Percentiles rank a stretch among this genome's conserved stretches.
Evolutionary conservation across 2,113 vertebrate genomes (phyloP).

Genomic region (Leucosticte australis): DNA sequence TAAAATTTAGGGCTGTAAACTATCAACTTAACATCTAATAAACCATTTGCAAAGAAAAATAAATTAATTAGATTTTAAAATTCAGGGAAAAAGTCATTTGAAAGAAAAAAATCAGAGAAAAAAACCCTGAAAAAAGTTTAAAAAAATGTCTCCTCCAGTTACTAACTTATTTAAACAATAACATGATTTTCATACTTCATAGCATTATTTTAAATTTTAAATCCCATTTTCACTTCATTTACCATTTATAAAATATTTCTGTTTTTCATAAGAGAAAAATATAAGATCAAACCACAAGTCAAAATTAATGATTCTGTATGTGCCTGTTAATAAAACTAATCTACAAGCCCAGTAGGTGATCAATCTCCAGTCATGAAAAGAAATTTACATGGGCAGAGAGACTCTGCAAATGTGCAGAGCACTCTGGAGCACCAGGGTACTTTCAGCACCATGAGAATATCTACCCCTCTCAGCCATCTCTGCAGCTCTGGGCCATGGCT

Average conservation of each 20-base stretch:
- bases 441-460: background rate
- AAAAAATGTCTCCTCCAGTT: background rate
- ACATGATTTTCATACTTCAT: background rate
- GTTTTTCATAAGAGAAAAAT: background rate
- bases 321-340: background rate
- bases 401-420: background rate
- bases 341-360: background rate
- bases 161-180: background rate
- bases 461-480: too few relatives aligned
- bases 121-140: background rate
- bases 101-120: background rate
- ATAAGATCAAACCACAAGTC: background rate
- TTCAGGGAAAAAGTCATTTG: background rate
- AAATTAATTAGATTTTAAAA: background rate
- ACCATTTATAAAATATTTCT: background rate
- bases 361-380: background rate
- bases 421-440: fast-evolving
- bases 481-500: background rate
- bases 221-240: background rate
- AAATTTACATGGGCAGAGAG: background rate
- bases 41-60: background rate
- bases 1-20: background rate
- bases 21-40: background rate
- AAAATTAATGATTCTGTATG: background rate
- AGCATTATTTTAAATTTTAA: background rate